Conservation (phyloP, 2,797 vertebrate species). For the Crax fasciolata region DNA sequence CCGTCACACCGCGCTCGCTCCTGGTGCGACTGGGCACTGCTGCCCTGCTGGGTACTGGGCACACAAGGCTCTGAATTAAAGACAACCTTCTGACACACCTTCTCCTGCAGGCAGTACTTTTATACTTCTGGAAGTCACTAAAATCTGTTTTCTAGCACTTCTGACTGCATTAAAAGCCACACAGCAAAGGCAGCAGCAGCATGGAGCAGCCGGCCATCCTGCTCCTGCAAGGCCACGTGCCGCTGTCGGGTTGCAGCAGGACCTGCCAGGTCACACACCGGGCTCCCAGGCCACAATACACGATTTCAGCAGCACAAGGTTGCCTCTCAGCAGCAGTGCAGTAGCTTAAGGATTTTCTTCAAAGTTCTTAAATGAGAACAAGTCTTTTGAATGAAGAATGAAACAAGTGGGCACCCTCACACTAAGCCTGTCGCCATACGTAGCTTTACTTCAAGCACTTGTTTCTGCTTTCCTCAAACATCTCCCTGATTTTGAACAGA, state of each 20-base stretch:
- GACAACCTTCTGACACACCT: neutral
- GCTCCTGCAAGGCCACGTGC: neutral
- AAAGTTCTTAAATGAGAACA: neutral
- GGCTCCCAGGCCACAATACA: neutral
- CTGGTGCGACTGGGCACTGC: neutral
- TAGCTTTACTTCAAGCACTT: neutral
- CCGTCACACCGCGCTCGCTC: rapidly evolving
- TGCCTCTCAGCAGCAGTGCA: neutral
- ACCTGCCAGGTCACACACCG: neutral
- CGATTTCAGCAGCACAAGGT: neutral
- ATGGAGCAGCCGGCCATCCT: neutral
- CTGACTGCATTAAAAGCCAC: neutral
- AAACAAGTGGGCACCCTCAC: neutral
- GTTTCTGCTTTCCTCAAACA: neutral
- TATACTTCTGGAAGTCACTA: neutral
- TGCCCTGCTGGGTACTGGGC: rapidly evolving
- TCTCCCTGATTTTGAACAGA: neutral
- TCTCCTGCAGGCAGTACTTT: neutral
- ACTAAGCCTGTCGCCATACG: neutral
- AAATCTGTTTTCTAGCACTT: neutral
- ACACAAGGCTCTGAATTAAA: neutral
- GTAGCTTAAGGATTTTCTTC: neutral
- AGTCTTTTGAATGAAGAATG: neutral
- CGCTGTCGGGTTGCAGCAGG: neutral
- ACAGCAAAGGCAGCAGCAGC: neutral